These are phyloP conservation scores for Lampris megalopsis DNA, from an alignment of 2,113 vertebrate species.

Conservation along the genomic window DNA sequence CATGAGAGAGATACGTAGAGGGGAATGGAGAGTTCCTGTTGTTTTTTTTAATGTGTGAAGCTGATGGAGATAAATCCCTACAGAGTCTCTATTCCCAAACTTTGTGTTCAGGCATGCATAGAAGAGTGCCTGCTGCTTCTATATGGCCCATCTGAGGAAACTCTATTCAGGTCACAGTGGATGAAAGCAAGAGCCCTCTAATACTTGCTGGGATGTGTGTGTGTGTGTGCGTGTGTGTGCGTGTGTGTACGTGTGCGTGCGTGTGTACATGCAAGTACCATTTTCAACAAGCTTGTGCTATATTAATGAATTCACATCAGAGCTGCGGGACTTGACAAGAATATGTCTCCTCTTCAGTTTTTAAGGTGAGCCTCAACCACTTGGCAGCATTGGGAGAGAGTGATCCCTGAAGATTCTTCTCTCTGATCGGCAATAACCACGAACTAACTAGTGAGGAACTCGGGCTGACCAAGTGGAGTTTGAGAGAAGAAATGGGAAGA, in stretches of 20 bases:
- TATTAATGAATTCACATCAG: slow-evolving; percentile 47
- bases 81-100: slow-evolving; percentile 38
- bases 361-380: slow-evolving; percentile 33
- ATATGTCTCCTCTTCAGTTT: slow-evolving; percentile 71
- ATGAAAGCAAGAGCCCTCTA: slow-evolving; percentile 24
- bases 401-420: slow-evolving; percentile 39
- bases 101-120: slow-evolving; percentile 24
- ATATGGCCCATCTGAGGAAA: slow-evolving; percentile 18
- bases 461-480: not conserved
- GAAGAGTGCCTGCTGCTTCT: slow-evolving; percentile 15
- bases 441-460: slow-evolving; percentile 17
- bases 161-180: slow-evolving; percentile 19
- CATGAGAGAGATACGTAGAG: slow-evolving; percentile 30
- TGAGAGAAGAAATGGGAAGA: no score
- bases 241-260: slow-evolving; percentile 28
- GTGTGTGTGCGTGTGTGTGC: not conserved
- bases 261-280: slow-evolving; percentile 32
- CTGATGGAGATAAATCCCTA: slow-evolving; percentile 43
- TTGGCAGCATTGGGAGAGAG: slow-evolving; percentile 38
- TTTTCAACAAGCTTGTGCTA: slow-evolving; percentile 37
- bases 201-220: not conserved
- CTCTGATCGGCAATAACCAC: not conserved
- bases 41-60: slow-evolving; percentile 3
- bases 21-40: slow-evolving; percentile 18
- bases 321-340: slow-evolving; percentile 66